Percentiles rank a stretch among this genome's conserved stretches.
Conservation (phyloP, 37 sponge, comb jelly and placozoan genomes). For the Corticium candelabrum region DNA sequence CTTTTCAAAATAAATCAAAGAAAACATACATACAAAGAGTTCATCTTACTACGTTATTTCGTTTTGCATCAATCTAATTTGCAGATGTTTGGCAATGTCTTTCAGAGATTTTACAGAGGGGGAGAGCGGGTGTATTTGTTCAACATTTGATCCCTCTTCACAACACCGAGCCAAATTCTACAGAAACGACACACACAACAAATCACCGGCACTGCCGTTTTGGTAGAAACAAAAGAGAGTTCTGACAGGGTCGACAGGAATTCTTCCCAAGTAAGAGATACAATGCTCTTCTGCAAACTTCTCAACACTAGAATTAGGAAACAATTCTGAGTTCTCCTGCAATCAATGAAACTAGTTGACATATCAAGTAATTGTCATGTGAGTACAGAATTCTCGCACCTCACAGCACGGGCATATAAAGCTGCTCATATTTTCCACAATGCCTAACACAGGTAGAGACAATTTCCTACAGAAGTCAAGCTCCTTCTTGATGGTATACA, state of each 20-base stretch:
- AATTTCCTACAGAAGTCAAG: slow-evolving; percentile 80
- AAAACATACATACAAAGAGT: no score
- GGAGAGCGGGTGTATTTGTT: no score
- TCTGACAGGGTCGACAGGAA: slow-evolving; percentile 67
- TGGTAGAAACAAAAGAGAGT: no score
- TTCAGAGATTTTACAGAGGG: no score
- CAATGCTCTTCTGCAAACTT: slow-evolving; percentile 34
- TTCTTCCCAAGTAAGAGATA: slow-evolving; percentile 37
- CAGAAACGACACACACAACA: no score
- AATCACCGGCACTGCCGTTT: no score
- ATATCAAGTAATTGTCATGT: neutral
- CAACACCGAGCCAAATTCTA: no score
- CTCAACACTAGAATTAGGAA: slow-evolving; percentile 21
- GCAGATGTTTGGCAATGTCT: no score
- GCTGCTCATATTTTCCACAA: slow-evolving; percentile 74
- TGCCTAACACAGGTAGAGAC: slow-evolving; percentile 51
- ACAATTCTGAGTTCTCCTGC: slow-evolving; percentile 16
- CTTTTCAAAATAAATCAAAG: no score
- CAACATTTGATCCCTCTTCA: no score
- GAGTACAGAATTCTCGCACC: neutral
- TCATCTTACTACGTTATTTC: no score
- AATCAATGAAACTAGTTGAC: neutral
- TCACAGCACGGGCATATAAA: slow-evolving; percentile 77
- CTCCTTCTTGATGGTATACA: slow-evolving; percentile 77
- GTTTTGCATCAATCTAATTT: no score